Conservation (phyloP, 1,140 invertebrate species). For the Leptestheria dahalacensis region DNA sequence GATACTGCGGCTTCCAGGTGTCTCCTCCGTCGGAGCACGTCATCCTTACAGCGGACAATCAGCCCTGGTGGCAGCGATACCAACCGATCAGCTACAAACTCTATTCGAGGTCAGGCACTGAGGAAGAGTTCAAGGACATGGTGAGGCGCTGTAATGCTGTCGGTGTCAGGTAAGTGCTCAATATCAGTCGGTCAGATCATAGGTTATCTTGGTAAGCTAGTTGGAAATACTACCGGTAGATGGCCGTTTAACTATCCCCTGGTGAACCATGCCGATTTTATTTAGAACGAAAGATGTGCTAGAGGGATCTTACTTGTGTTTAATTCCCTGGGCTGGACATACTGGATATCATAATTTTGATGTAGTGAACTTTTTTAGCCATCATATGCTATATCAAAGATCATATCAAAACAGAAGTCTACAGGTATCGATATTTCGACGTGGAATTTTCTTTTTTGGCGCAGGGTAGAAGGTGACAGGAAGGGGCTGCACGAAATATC, state of each 20-base stretch:
- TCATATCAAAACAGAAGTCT: neutral
- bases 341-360: neutral
- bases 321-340: too few relatives aligned
- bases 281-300: too few relatives aligned
- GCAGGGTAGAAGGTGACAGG: too few relatives aligned
- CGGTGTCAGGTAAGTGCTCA: constrained; percentile 34
- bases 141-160: constrained; percentile 37
- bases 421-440: too few relatives aligned
- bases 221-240: too few relatives aligned
- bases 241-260: too few relatives aligned
- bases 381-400: neutral
- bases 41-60: constrained; percentile 14
- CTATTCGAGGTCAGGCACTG: constrained; percentile 33
- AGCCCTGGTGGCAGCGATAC: constrained; percentile 39
- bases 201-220: too few relatives aligned
- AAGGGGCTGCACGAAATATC: too few relatives aligned
- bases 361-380: neutral
- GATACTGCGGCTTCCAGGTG: constrained; percentile 30
- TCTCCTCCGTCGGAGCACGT: constrained; percentile 18
- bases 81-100: constrained; percentile 42
- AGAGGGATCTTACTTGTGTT: too few relatives aligned
- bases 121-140: constrained; percentile 36
- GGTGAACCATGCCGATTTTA: too few relatives aligned
- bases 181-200: too few relatives aligned
- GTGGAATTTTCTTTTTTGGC: too few relatives aligned